Conservation (phyloP, 2,888 invertebrate species). For the Falcaria lacertinaria region DNA sequence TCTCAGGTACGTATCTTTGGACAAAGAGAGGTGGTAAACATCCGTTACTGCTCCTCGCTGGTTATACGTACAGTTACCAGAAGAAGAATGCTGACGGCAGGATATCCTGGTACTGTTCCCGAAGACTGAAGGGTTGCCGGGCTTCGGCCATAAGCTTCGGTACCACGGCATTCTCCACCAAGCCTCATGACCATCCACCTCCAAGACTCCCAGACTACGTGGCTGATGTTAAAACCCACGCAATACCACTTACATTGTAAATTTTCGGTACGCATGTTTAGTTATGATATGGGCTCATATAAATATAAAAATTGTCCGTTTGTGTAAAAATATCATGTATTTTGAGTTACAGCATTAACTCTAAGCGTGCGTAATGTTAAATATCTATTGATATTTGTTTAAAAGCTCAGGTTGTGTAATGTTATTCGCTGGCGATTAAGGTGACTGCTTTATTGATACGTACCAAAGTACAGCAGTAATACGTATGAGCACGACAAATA, state of each 20-base stretch:
- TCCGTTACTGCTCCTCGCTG: conserved; percentile 55
- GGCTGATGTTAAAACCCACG: conserved; percentile 6
- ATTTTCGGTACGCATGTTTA: neutral
- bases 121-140: conserved; percentile 63
- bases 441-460: no score
- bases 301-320: no score
- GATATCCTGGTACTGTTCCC: conserved; percentile 69
- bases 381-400: no score
- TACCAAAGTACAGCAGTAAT: no score
- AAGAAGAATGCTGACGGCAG: conserved; percentile 66
- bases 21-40: conserved; percentile 68
- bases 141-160: conserved; percentile 63
- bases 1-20: conserved; percentile 61
- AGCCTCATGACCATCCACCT: conserved; percentile 59
- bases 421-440: no score
- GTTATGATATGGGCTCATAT: no score
- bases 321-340: no score
- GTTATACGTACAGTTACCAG: conserved; percentile 69
- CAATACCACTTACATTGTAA: conserved; percentile 1
- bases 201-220: conserved; percentile 39
- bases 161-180: conserved; percentile 37
- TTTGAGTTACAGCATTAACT: no score
- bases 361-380: no score
- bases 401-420: no score
- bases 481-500: no score